Evolutionary conservation across 2,113 vertebrate genomes (phyloP).

Genomic region (Penelope pileata): DNA sequence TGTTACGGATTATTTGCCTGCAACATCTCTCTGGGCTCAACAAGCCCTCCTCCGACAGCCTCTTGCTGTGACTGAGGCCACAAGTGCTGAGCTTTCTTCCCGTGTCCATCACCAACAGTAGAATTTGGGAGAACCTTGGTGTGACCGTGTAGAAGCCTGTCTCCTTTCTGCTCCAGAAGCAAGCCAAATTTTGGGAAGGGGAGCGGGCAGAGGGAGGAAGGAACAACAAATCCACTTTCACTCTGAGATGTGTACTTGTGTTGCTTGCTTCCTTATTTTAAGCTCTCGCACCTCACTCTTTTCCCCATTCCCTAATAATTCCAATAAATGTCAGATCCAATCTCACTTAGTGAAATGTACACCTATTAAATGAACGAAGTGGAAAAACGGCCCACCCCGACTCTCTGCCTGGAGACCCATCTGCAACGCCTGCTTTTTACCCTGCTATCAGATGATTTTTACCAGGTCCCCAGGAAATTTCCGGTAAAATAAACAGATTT

Average conservation of each 20-base stretch:
- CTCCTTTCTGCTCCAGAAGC: background rate
- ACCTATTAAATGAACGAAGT: background rate
- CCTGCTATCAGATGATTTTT: background rate
- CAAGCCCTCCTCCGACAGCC: background rate
- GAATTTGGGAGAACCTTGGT: background rate
- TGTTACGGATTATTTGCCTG: background rate
- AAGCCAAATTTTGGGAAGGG: background rate
- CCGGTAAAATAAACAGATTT: background rate
- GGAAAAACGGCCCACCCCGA: background rate
- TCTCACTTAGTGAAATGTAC: conserved; percentile 21
- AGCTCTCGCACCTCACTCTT: background rate
- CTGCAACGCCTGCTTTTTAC: background rate
- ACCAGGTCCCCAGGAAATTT: conserved; percentile 9
- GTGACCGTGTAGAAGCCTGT: rapidly evolving
- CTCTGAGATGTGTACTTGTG: background rate
- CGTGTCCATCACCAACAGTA: background rate
- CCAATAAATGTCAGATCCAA: conserved; percentile 31
- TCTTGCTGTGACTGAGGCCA: background rate
- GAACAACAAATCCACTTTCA: background rate
- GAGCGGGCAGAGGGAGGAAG: background rate
- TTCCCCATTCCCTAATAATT: background rate
- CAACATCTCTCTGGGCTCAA: background rate
- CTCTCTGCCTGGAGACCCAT: background rate
- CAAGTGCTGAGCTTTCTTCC: background rate
- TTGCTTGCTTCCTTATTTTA: background rate